Percentiles rank a stretch among this genome's conserved stretches.
Conservation (phyloP, 2,113 vertebrate genomes). For the Neofelis nebulosa region DNA sequence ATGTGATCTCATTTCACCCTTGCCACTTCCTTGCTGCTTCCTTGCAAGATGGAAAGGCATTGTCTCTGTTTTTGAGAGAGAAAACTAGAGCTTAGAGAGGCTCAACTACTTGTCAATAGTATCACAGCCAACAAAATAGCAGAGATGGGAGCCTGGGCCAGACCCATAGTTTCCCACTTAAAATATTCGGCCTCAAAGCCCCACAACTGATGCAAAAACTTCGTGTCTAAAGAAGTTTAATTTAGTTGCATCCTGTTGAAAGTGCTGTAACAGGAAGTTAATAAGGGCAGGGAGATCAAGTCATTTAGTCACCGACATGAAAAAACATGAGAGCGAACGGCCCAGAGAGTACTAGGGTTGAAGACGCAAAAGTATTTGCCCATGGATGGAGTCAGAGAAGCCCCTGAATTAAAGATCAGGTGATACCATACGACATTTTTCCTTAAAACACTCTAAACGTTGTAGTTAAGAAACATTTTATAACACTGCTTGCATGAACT, state of each 20-base stretch:
- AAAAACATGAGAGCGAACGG: not conserved
- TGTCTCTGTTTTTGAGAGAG: not conserved
- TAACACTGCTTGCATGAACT: not conserved
- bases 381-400: not conserved
- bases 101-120: not conserved
- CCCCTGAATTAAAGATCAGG: constrained; percentile 9
- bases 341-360: not conserved
- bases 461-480: not conserved
- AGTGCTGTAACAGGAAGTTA: not conserved
- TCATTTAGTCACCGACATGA: not conserved
- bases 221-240: not conserved
- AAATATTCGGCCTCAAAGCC: not conserved
- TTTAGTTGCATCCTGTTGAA: not conserved
- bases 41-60: not conserved
- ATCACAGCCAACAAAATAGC: not conserved
- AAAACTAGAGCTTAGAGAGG: not conserved
- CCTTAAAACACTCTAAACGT: not conserved
- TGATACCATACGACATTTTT: not conserved
- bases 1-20: not conserved
- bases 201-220: not conserved
- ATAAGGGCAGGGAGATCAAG: not conserved
- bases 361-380: not conserved
- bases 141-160: not conserved
- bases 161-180: not conserved
- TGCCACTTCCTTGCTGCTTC: not conserved